Conservation (phyloP, 1,140 invertebrate species). For the Drosophila malerkotliana region DNA sequence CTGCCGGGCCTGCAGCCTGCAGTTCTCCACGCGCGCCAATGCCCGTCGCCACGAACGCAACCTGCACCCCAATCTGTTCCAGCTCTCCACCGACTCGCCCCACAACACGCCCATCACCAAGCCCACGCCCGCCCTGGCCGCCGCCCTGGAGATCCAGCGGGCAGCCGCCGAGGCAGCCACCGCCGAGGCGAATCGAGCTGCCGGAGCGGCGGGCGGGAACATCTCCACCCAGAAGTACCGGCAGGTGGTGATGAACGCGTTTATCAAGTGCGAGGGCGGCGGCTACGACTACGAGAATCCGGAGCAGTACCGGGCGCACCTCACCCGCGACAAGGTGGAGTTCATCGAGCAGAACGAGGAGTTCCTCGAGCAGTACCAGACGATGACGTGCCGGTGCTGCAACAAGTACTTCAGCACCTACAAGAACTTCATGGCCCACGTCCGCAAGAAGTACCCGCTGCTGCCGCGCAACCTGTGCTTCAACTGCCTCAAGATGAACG, state of each 20-base stretch:
- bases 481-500: constrained; percentile 83
- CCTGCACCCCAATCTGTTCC: constrained; percentile 81
- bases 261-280: constrained; percentile 76
- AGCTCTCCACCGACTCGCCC: constrained; percentile 71
- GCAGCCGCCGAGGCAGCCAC: constrained; percentile 67
- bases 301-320: constrained; percentile 74
- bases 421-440: constrained; percentile 84
- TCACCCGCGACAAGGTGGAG: constrained; percentile 75
- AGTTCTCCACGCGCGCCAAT: constrained; percentile 83
- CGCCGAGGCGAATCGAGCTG: constrained; percentile 54
- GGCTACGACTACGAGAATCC: constrained; percentile 81
- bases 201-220: constrained; percentile 62
- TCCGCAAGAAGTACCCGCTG: constrained; percentile 80
- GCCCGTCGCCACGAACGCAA: constrained; percentile 82
- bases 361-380: constrained; percentile 82
- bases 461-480: constrained; percentile 82
- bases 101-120: constrained; percentile 75
- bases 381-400: constrained; percentile 82
- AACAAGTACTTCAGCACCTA: constrained; percentile 77
- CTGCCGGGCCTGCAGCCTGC: constrained; percentile 79
- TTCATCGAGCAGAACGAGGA: constrained; percentile 80
- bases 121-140: constrained; percentile 73
- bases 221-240: constrained; percentile 76
- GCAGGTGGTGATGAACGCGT: constrained; percentile 77
- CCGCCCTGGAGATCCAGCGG: constrained; percentile 72